These are phyloP conservation scores for Caiman crocodilus DNA, from an alignment of 2,797 vertebrate species.

Conservation along the genomic window DNA sequence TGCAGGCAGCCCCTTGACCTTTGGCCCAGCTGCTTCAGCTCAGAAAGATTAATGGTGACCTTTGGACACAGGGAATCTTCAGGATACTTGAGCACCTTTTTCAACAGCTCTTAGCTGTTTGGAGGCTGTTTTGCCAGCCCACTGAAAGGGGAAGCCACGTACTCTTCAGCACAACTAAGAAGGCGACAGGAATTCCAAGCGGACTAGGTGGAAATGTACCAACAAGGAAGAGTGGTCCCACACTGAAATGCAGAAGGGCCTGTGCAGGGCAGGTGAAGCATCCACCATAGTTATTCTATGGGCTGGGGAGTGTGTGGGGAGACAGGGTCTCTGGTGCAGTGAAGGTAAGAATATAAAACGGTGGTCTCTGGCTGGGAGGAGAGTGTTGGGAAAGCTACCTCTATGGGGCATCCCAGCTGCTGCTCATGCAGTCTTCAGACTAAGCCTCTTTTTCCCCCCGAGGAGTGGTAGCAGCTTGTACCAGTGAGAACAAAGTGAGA, in stretches of 20 bases:
- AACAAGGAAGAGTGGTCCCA: background rate
- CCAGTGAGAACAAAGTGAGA: background rate
- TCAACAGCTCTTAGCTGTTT: background rate
- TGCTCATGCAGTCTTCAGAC: background rate
- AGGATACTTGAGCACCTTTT: background rate
- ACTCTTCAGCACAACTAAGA: background rate
- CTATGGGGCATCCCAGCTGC: background rate
- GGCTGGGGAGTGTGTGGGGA: background rate
- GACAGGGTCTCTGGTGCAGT: background rate
- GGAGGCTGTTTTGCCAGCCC: background rate
- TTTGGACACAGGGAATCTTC: background rate
- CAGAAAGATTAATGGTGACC: background rate
- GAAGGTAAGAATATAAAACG: background rate
- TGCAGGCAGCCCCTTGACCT: no score
- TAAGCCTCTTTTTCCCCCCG: background rate
- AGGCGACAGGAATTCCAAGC: no score
- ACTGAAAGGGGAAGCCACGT: conserved; percentile 6
- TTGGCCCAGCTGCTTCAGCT: background rate
- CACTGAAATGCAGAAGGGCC: background rate
- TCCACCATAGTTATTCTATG: background rate
- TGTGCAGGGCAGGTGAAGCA: background rate
- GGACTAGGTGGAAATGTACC: background rate
- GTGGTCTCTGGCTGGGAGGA: background rate
- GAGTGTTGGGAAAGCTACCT: background rate
- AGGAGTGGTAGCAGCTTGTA: background rate